Evolutionary conservation across 2,797 vertebrate genomes (phyloP), one percentile per base, ranked within the genome.

Genomic region (Lithobates sylvaticus): DNA sequence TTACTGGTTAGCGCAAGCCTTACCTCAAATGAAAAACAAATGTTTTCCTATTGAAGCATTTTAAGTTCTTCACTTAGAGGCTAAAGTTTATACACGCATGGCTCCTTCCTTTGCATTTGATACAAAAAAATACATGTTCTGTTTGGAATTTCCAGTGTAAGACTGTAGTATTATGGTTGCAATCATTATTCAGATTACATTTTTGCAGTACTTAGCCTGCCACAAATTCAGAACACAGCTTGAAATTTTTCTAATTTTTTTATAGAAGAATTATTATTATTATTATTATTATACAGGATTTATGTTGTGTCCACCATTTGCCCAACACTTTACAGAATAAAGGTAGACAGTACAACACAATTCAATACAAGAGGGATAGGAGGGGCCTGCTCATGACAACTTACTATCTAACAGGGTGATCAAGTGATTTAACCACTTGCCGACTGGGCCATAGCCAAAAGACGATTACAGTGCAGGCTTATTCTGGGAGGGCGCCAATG

Each of bases 21-120:
- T 88, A 91, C 89, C 90, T 93, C 84, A 95, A 97, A 97, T 96
- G 84, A 94, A 94, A 97, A 97, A 89, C 95, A 96, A 97, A 96
- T 97, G 93, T 95, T 93, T 94, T 91, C 91, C 92, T 91, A 91
- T 88, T 89, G 89, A 91, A 84, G 90, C 90, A 88, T 94, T 89
- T 89, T 90, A 90, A 92, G 93, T 93, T 86, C 91, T 92, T 90
- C 88, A 90, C 88, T 88, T 93, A 89, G 86, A 91, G 92, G 89
- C 90, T 90, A 86, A 91, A 90, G 88, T 93, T 90, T 93, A 76
- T 42, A 91, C 84, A 94, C 94, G 89, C 92, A 90, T 89, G 95
- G 89, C 77, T 93, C 91, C 77, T 88, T 89, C 93, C 90, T 91
- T 94, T 92, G 50, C 72, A 88, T 81, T 88, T 88, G 91, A 88